These are phyloP conservation scores for Lissocephala sabroskyi DNA, from an alignment of 2,888 invertebrate genomes.

Conservation along the genomic window DNA sequence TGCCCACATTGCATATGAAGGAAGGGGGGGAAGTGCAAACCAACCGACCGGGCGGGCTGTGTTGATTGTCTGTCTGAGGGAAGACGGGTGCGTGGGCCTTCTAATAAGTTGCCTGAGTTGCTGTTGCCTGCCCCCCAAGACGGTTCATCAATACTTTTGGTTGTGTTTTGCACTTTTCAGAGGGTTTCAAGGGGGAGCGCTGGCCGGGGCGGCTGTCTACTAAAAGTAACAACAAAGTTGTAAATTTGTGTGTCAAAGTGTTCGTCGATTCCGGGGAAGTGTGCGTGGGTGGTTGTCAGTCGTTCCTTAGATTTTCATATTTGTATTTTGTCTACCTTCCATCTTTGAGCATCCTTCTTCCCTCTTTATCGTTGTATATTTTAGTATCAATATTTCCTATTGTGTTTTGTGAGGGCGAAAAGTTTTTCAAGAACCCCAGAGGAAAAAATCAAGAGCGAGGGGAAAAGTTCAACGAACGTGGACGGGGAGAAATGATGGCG, in stretches of 20 bases:
- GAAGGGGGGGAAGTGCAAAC: constrained; percentile 22
- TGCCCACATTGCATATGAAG: constrained; percentile 36
- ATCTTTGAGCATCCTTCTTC: constrained; percentile 9
- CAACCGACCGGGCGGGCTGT: background rate
- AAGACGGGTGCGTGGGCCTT: constrained; percentile 34
- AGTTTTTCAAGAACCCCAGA: constrained; percentile 32
- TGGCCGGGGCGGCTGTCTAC: constrained; percentile 3
- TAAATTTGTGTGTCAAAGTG: constrained; percentile 58
- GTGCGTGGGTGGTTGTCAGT: constrained; percentile 19
- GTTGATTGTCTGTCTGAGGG: constrained; percentile 7
- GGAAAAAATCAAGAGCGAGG: background rate
- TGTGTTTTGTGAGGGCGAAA: constrained; percentile 35
- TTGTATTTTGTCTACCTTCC: constrained; percentile 48
- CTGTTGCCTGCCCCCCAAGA: constrained; percentile 14
- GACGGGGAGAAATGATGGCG: constrained; percentile 13
- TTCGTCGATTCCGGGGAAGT: background rate
- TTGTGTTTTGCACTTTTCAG: no score
- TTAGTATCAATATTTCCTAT: constrained; percentile 54
- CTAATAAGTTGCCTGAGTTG: constrained; percentile 51
- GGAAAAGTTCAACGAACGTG: constrained; percentile 37
- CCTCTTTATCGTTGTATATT: constrained; percentile 27
- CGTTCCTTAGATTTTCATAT: constrained; percentile 44
- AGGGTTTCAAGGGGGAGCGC: constrained; percentile 15
- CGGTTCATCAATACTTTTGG: constrained; percentile 61
- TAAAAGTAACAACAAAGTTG: constrained; percentile 46